phyloP scores from a whole-genome alignment of 2,113 vertebrate genomes.

The Sarotherodon lohbergeri region DNA sequence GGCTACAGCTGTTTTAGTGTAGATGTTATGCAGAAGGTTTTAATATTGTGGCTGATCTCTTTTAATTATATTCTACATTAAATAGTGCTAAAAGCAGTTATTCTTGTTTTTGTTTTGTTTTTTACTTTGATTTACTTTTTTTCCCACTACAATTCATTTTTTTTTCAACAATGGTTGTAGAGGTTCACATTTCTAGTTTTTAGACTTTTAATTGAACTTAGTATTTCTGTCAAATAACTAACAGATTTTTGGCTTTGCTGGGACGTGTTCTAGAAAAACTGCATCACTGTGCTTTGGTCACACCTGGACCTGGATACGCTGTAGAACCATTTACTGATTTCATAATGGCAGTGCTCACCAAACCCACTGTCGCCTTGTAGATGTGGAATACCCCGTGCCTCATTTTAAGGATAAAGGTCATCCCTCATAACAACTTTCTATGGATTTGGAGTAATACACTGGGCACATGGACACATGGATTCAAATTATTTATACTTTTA shows the following conservation, averaged over 20 bases:
- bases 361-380: neutral
- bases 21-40: neutral
- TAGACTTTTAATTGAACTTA: neutral
- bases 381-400: neutral
- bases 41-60: neutral
- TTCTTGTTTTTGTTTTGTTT: neutral
- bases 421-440: neutral
- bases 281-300: neutral
- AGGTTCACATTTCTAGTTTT: neutral
- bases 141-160: fast-evolving
- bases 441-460: neutral
- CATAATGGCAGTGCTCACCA: neutral
- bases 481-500: neutral
- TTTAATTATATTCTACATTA: neutral
- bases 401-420: neutral
- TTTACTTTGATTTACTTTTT: neutral
- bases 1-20: neutral
- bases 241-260: neutral
- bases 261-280: neutral
- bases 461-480: neutral
- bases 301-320: neutral
- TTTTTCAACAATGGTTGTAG: neutral
- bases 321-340: neutral
- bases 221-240: neutral
- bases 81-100: neutral